A percentile compares a stretch with the other conserved stretches of the same genome.
Conservation (phyloP, 2,888 invertebrate genomes). For the Chouioia cunea region DNA sequence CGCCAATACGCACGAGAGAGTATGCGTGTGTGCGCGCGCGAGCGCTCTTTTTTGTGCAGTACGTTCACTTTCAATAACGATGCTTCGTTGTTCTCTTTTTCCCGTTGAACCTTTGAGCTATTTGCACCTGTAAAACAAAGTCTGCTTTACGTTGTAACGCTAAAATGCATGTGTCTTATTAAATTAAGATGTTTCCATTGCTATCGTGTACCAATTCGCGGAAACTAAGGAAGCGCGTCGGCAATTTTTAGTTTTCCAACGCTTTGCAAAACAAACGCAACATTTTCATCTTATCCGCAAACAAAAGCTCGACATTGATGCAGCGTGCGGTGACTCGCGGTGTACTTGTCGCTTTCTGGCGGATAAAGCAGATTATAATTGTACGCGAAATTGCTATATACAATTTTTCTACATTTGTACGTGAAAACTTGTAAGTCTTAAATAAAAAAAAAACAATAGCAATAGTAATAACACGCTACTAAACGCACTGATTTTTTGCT, state of each 20-base stretch:
- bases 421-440: background rate
- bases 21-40: background rate
- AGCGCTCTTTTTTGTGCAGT: background rate
- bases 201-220: background rate
- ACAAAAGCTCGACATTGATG: constrained; percentile 1
- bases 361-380: background rate
- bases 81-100: background rate
- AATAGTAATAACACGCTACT: too few relatives aligned
- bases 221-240: background rate
- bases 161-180: too few relatives aligned
- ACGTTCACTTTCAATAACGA: constrained; percentile 24
- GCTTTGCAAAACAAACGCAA: too few relatives aligned
- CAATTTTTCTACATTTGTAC: constrained; percentile 37
- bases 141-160: too few relatives aligned
- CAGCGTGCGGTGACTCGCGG: background rate
- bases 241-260: too few relatives aligned
- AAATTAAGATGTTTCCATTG: background rate
- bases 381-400: constrained; percentile 2
- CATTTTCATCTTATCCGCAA: background rate
- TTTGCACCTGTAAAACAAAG: background rate
- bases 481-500: too few relatives aligned
- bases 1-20: constrained; percentile 1
- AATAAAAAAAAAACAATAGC: too few relatives aligned
- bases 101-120: background rate
- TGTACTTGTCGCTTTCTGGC: too few relatives aligned